Evolutionary conservation across 2,888 invertebrate genomes (phyloP).

Genomic region (Furcula furcula): DNA sequence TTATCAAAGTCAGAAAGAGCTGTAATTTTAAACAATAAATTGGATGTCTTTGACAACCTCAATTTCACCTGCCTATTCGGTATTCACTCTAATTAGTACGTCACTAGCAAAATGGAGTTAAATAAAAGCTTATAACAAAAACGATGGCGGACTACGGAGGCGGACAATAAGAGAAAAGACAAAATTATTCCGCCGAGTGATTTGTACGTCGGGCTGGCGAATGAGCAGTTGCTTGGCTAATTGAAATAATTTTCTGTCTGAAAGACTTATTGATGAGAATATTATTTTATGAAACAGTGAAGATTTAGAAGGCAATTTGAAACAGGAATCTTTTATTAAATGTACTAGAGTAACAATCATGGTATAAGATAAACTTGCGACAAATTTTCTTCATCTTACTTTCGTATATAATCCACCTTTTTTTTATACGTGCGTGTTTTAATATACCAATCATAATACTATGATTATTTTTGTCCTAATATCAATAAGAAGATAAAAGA

Average conservation of each 20-base stretch:
- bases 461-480: no score
- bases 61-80: no score
- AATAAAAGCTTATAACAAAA: constrained; percentile 8
- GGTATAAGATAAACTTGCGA: not conserved
- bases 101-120: constrained; percentile 3
- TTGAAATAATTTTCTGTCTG: constrained; percentile 9
- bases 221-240: constrained; percentile 12
- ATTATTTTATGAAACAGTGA: not conserved
- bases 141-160: constrained; percentile 5
- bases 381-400: no score
- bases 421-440: no score
- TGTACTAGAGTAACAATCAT: not conserved
- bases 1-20: no score
- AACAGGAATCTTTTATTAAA: not conserved
- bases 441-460: no score
- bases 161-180: constrained; percentile 16
- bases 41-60: no score
- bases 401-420: no score
- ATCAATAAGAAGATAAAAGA: no score
- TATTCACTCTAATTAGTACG: constrained; percentile 5
- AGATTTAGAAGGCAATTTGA: not conserved
- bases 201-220: constrained; percentile 6
- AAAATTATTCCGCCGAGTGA: constrained; percentile 19
- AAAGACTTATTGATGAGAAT: not conserved
- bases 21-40: no score